phyloP scores from a whole-genome alignment of 2,888 invertebrate species.

The Acrobeloides nanus region DNA sequence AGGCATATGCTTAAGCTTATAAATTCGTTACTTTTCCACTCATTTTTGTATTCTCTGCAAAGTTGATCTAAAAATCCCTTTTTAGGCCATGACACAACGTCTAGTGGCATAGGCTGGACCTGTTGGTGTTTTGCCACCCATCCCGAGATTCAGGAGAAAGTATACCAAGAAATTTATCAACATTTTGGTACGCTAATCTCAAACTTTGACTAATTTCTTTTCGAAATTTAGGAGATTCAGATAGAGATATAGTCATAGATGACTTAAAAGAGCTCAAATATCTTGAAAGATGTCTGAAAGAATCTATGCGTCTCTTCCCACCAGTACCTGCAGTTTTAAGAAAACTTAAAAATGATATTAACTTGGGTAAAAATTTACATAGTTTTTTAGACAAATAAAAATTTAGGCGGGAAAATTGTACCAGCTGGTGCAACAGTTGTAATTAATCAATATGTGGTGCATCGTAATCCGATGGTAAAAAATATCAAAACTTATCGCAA shows the following conservation, averaged over 20 bases:
- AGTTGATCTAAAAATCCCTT: too few species aligned
- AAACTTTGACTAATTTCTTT: too few species aligned
- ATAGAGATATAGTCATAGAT: slow-evolving; percentile 15
- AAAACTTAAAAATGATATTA: slow-evolving; percentile 22
- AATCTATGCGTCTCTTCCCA: slow-evolving; percentile 28
- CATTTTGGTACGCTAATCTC: slow-evolving; percentile 40
- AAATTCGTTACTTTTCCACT: too few species aligned
- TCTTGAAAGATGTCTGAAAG: slow-evolving; percentile 29
- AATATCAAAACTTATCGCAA: too few species aligned
- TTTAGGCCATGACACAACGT: slow-evolving; percentile 31
- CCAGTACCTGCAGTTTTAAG: slow-evolving; percentile 28
- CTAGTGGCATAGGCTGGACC: slow-evolving; percentile 25
- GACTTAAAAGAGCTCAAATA: slow-evolving; percentile 23
- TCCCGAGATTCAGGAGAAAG: slow-evolving; percentile 24
- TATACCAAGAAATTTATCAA: slow-evolving; percentile 23
- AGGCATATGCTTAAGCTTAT: too few species aligned
- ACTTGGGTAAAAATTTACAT: slow-evolving; percentile 11
- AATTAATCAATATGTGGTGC: slow-evolving; percentile 6
- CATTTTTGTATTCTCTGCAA: too few species aligned
- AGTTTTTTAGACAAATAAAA: too few species aligned
- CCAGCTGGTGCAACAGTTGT: slow-evolving; percentile 34
- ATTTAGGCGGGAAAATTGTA: too few species aligned
- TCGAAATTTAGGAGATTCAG: slow-evolving; percentile 26
- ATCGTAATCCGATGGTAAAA: slow-evolving; percentile 11
- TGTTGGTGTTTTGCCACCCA: slow-evolving; percentile 32